A percentile compares a stretch with the other conserved stretches of the same genome.
Evolutionary conservation across 1,140 invertebrate species (phyloP).

Genomic region (Ptiloglossa arizonensis): DNA sequence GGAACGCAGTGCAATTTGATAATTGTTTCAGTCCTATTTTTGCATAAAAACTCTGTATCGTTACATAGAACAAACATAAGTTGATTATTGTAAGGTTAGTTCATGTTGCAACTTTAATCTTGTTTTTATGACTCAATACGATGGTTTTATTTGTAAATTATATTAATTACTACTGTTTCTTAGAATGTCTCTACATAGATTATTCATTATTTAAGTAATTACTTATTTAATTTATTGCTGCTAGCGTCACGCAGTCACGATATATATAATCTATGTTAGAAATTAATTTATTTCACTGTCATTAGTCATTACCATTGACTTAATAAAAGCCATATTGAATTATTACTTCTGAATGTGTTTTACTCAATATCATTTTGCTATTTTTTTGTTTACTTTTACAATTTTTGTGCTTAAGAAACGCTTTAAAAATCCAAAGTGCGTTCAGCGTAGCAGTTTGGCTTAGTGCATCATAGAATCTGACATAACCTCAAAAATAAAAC

Average conservation of each 20-base stretch:
- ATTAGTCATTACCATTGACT: constrained; percentile 45
- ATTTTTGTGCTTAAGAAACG: too few relatives aligned
- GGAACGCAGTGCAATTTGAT: not conserved
- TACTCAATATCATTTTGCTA: not conserved
- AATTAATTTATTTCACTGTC: constrained; percentile 60
- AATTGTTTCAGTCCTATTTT: not conserved
- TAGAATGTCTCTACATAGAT: constrained; percentile 8
- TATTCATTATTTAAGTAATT: constrained; percentile 32
- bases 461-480: too few relatives aligned
- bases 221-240: constrained; percentile 47
- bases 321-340: constrained; percentile 54
- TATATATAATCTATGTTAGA: constrained; percentile 14
- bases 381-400: too few relatives aligned
- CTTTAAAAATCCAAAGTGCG: too few relatives aligned
- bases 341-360: not conserved
- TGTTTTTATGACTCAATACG: constrained; percentile 15
- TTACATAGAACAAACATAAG: not conserved
- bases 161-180: constrained; percentile 19
- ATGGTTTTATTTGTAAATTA: constrained; percentile 45
- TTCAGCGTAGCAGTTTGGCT: too few relatives aligned
- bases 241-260: constrained; percentile 15
- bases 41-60: not conserved
- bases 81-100: not conserved
- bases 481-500: too few relatives aligned
- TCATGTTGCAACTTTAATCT: not conserved